phyloP scores from a whole-genome alignment of 2,113 vertebrate species.

The Nymphicus hollandicus region DNA sequence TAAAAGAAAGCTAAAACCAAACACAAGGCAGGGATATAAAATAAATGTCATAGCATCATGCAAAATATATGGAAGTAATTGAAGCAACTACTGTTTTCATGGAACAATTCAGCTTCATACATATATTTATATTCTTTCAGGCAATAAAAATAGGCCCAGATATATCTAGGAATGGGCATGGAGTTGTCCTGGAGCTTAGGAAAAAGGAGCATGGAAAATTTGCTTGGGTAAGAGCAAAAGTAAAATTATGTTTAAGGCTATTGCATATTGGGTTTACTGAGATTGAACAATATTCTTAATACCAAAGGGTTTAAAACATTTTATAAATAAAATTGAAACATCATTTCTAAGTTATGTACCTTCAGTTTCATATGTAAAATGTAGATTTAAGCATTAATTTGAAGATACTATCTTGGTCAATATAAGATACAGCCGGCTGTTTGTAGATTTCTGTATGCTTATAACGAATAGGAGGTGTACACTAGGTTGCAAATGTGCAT shows the following conservation, averaged over 20 bases:
- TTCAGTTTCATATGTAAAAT: neutral
- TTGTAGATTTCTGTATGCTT: neutral
- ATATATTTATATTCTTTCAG: neutral
- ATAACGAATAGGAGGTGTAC: neutral
- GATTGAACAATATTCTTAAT: neutral
- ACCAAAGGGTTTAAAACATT: neutral
- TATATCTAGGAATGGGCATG: neutral
- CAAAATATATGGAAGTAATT: neutral
- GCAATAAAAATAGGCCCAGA: neutral
- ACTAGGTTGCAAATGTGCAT: neutral
- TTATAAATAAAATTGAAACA: neutral
- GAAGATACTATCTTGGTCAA: neutral
- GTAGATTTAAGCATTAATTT: neutral
- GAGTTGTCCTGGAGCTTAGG: neutral
- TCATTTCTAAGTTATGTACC: neutral
- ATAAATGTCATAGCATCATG: neutral
- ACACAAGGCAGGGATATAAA: neutral
- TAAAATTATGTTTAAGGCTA: neutral
- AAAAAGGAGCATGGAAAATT: neutral
- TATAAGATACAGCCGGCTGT: neutral
- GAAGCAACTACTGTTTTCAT: neutral
- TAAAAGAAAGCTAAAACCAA: slow-evolving; percentile 18
- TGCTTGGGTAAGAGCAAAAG: neutral
- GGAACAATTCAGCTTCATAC: neutral
- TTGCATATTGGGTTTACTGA: neutral